These are phyloP conservation scores for Seriola quinqueradiata DNA, from an alignment of 2,113 vertebrate genomes.

Conservation along the genomic window DNA sequence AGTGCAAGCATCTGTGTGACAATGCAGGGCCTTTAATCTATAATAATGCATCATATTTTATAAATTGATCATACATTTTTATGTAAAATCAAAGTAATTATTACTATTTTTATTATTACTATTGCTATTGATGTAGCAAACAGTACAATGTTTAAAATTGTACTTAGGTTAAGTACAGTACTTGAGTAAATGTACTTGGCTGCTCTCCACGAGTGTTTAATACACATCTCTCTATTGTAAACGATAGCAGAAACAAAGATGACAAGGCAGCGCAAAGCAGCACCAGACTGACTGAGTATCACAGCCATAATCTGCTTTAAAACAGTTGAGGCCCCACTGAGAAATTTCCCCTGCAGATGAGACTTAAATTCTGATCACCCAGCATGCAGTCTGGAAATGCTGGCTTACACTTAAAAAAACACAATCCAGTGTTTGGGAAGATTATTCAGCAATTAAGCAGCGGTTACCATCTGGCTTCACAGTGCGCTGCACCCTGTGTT, in stretches of 20 bases:
- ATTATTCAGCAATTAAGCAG: constrained; percentile 62
- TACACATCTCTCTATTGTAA: background rate
- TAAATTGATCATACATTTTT: no score
- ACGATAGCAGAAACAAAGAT: background rate
- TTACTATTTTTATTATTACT: no score
- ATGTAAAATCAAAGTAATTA: background rate
- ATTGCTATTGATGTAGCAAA: background rate
- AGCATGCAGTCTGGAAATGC: constrained; percentile 48
- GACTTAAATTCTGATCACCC: constrained; percentile 52
- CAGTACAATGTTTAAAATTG: background rate
- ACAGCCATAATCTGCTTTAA: constrained; percentile 52
- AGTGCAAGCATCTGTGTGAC: no score
- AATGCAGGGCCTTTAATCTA: no score
- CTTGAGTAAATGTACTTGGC: background rate
- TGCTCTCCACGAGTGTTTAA: background rate
- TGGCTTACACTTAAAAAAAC: constrained; percentile 45
- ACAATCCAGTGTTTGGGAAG: constrained; percentile 58
- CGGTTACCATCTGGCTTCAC: constrained; percentile 55
- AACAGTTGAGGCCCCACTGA: constrained; percentile 25
- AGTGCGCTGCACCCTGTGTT: constrained; percentile 1
- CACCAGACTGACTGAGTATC: constrained; percentile 9
- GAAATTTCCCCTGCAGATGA: constrained; percentile 40
- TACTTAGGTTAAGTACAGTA: no score
- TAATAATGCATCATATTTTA: no score
- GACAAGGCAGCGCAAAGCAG: background rate